Base-by-base conservation (phyloP, 2,888 invertebrate genomes). In the Lasiommata megera region DNA sequence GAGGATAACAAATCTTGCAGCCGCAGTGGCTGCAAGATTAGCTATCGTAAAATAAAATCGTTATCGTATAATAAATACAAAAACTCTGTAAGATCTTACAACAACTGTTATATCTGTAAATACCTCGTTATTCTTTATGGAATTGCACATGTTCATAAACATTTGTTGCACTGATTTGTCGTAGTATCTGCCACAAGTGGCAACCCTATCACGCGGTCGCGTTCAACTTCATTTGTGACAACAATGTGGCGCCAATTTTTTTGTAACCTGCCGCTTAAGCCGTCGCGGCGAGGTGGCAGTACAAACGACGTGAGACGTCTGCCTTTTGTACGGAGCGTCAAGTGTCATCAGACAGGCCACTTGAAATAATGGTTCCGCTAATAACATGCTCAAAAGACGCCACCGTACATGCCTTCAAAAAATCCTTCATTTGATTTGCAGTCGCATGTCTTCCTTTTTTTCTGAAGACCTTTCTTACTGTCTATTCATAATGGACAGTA, bases 251-350 rank as follows among this genome's bases (percentile, higher is more conserved):
- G 89, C 89, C 89, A 86, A 82, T 73, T 89, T 76, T 88, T 89
- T 90, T 83, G 67, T 66, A 67, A 72, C 74, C 74, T 70, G 69
- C 70, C 65, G 64, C 62, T 72, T 53, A 51, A 36, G 70, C 79
- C 65, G 71, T 61, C 67, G 72, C 63, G 53, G 63, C 67, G 74
- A 85, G 83, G 88, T 87, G 89, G 84, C 70, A 80, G 77, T 71
- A 82, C 87, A 88, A 89, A 90, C 73, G 84, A 87, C 73, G 79
- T 81, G 81, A 78, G 77, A 84, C 76, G 79, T 87, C 88, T 89
- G 88, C 76, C 76, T 85, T 87, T 84, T 87, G 84, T 88, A 81
- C 67, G 72, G 76, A 69, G 70, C 64, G 71, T 81, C 72, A 71
- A 75, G 77, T 75, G 75, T 70, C 69, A 67, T 67, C 53, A 65